Evolutionary conservation across 2,797 vertebrate species (phyloP).

Genomic region (Hypotaenidia philippensis): DNA sequence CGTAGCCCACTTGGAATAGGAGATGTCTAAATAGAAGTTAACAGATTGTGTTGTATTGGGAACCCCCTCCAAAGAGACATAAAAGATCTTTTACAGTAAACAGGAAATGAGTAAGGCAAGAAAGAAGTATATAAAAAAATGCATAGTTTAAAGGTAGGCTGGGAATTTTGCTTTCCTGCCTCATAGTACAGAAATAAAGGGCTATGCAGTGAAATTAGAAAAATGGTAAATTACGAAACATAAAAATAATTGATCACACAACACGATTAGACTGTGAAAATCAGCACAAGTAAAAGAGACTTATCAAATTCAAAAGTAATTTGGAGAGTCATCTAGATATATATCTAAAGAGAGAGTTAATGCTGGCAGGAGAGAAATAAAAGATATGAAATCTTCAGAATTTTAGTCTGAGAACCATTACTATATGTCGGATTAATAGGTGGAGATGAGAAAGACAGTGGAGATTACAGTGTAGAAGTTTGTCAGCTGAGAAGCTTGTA

Average conservation of each 20-base stretch:
- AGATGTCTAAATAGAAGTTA: slow-evolving; percentile 11
- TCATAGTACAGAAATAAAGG: background rate
- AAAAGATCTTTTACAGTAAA: slow-evolving; percentile 15
- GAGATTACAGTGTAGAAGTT: background rate
- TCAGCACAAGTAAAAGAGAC: background rate
- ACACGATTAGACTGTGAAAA: background rate
- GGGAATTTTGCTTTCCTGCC: background rate
- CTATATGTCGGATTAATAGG: background rate
- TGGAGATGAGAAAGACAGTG: background rate
- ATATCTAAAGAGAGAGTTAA: background rate
- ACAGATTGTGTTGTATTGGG: background rate
- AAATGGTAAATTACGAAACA: background rate
- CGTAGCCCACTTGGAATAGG: background rate
- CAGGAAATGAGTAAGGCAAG: slow-evolving; percentile 50
- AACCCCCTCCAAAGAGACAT: slow-evolving; percentile 10
- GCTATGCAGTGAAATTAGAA: background rate
- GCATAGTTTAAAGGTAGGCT: background rate
- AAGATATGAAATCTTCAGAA: background rate
- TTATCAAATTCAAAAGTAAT: background rate
- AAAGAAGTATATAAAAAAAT: background rate
- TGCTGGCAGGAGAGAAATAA: background rate
- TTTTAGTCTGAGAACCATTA: background rate
- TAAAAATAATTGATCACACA: background rate
- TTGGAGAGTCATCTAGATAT: background rate
- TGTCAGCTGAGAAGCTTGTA: background rate